Evolutionary conservation across 2,113 vertebrate genomes (phyloP), one percentile per base, ranked within the genome.

Genomic region (Xerus inauris): DNA sequence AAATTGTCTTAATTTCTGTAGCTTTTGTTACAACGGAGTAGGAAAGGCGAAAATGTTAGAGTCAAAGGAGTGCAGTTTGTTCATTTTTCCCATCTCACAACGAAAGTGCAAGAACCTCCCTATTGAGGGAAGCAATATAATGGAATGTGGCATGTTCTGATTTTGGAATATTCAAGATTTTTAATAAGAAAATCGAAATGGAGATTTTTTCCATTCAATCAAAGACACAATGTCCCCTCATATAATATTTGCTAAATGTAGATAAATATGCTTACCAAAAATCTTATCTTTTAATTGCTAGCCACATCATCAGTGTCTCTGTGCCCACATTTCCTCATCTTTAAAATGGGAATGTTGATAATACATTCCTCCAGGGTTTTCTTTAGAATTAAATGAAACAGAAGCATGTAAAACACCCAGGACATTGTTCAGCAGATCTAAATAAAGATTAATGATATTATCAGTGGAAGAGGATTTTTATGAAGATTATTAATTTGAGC

Each of bases 401-500:
- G 47, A 80, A 81, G 28, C 38, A 57, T 82, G 22, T 77, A 92
- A 96, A 89, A 82, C 35, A 57, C 67, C 24, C 3, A 89, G 38
- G 71, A 49, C 30, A 71, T 75, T 94, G 28, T 64, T 84, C 90
- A 92, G 49, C 19, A 75, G 26, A 72, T 93, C 14, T 84, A 92
- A 89, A 84, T 92, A 69, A 96, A 96, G 22, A 72, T 62, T 81
- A 49, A 64, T 91, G 38, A 40, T 54, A 67, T 82, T 91, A 69
- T 83, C 62, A 72, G 59, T 88, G 26, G 20, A 62, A 75, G 1
- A 67, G 26, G 7, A 85, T 91, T 91, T 72, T 67, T 93, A 51
- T 71, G 81, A 94, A 26, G 13, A 90, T 94, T 91, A 88, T 85
- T 95, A 59, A 51, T 93, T 88, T 95, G n/a, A 89, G 20, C 65